phyloP scores from a whole-genome alignment of 2,113 vertebrate species.

The Brevimyrus niger region DNA sequence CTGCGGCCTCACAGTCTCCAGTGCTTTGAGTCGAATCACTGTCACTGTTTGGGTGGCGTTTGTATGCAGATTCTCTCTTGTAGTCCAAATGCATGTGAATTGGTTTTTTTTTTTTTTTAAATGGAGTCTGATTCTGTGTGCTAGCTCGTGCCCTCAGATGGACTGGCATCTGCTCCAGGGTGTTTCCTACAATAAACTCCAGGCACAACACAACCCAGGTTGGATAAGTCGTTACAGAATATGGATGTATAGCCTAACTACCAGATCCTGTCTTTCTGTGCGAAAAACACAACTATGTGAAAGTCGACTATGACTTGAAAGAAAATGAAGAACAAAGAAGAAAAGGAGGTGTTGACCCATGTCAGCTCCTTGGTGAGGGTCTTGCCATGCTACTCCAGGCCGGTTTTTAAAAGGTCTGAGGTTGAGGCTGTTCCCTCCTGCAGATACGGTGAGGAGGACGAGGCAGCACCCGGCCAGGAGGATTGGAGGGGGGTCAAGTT shows the following conservation, averaged over 20 bases:
- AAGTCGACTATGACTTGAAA: background rate
- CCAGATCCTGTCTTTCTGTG: background rate
- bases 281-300: background rate
- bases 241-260: background rate
- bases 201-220: background rate
- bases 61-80: background rate
- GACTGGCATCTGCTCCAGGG: background rate
- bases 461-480: constrained; percentile 34
- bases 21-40: background rate
- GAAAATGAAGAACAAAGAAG: no score
- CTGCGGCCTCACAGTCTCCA: background rate
- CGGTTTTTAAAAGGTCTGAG: no score
- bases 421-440: constrained; percentile 17
- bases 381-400: background rate
- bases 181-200: background rate
- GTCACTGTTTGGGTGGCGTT: background rate
- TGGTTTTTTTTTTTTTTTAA: no score
- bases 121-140: background rate
- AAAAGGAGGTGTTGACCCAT: background rate
- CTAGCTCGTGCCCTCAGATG: background rate
- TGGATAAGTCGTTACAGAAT: background rate
- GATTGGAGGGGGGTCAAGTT: constrained; percentile 64
- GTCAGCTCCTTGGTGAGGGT: background rate
- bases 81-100: background rate
- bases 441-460: constrained; percentile 71